Base-by-base conservation (phyloP, 2,113 vertebrate species). In the Lycocorax pyrrhopterus region DNA sequence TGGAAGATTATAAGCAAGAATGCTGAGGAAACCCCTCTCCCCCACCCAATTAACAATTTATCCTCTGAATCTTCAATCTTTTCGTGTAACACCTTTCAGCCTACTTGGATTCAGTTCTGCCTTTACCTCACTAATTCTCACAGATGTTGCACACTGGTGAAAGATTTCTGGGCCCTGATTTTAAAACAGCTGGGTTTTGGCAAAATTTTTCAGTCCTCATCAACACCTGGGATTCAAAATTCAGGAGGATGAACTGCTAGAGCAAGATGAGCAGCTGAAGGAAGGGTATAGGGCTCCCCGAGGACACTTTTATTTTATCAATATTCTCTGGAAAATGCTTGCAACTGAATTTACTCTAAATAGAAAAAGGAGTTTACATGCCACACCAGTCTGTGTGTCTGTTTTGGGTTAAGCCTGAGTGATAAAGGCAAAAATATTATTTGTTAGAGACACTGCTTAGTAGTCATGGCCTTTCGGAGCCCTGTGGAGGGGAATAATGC, bases 1-100 rank as follows among this genome's bases (percentile, higher is more conserved):
- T 95, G 41, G 64, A 59, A 69, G 60, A 94, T 68, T 95, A 95
- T 83, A 86, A 93, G n/a, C 37, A 53, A 47, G 69, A 81, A 68
- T 56, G 79, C 37, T 84, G 19, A 91, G 63, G 84, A 73, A 93
- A 12, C 33, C 41, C 37, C 39, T 95, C 55, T 71, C 62, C 67
- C 73, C 87, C 77, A 22, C 44, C 30, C 47, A 44, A 43, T 62
- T 51, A 75, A 74, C 6, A 19, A 56, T 78, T 94, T 82, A 60
- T 41, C 59, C 56, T 83, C 60, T 35, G 59, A 81, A 73, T 76
- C 56, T 81, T 80, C 85, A 81, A 73, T 76, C 56, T 81, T 80
- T 87, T 84, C 7, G 4, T 41, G 12, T 33, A 87, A 39, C 66
- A 80, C 56, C 56, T 84, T 87, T 37, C 10, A 12, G 17, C 58